Base-by-base conservation (phyloP, 2,888 invertebrate species). In the Tolmerus cingulatus region DNA sequence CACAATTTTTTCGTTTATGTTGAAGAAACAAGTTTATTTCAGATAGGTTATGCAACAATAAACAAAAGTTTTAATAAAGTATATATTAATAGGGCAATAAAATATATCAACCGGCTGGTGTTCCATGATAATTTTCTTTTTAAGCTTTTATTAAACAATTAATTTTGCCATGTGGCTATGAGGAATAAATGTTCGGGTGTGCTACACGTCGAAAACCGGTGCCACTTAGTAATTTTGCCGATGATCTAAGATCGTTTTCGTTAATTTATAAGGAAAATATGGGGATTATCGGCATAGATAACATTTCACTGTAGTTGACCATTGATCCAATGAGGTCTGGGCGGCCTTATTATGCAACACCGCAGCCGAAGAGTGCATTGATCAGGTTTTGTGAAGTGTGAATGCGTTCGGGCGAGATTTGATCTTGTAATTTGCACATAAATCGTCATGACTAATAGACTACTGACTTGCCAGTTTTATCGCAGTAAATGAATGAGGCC, bases 351-450 rank as follows among this genome's bases (percentile, higher is more conserved):
- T 46, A 78, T 23, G 78, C 23, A 43, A 43, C 78, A 14, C 8
- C 34, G n/a, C n/a, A 78, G n/a, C 5, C 19, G 37, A 78, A 37
- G 43, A 78, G 43, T 78, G 78, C 78, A 43, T 78, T 78, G 43
- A 78, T 43, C 78, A 78, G 34, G 81, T 30, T 46, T 46, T 30
- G n/a, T 51, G 9, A 27, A 81, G 81, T 81, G 81, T 40, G 81
- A 81, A 55, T 34, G 27, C 46, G 51, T 55, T 81, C 34, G 9
- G 8, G 23, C 81, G 34, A 57, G 57, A 37, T 81, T 81, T 81
- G 55, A n/a, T 51, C 34, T 81, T 40, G 55, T 81, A 81, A 81
- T 81, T 81, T 55, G 51, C 81, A 81, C 51, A 81, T 81, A 81
- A 81, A 81, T 81, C 55, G 55, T 23, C 55, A 57, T 51, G 51